Percentiles rank a stretch among this genome's conserved stretches.
phyloP scores from a whole-genome alignment of 2,888 invertebrate genomes.

The Loripinus fragilis region DNA sequence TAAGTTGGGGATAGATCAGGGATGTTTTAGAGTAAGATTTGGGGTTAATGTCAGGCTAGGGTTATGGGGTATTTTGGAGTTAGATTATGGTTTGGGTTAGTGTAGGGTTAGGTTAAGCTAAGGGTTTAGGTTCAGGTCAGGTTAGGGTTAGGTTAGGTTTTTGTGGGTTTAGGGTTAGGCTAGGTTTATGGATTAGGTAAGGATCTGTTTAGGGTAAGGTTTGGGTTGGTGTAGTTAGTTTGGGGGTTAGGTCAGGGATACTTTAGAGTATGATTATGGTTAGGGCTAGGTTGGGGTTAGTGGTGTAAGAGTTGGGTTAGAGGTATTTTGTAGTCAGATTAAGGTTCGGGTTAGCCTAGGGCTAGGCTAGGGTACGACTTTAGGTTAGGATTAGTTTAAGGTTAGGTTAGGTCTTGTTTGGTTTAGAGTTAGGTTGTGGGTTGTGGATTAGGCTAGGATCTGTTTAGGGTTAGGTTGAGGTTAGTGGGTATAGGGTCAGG shows the following conservation, averaged over 20 bases:
- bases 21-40: slow-evolving; percentile 38
- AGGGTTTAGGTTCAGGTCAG: slow-evolving; percentile 62
- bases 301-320: slow-evolving; percentile 24
- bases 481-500: slow-evolving; percentile 46
- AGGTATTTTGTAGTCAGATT: slow-evolving; percentile 19
- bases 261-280: slow-evolving; percentile 33
- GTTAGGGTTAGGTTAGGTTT: slow-evolving; percentile 65
- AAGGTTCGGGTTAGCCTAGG: slow-evolving; percentile 23
- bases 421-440: slow-evolving; percentile 31
- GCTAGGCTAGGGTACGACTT: slow-evolving; percentile 21
- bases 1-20: too few relatives aligned
- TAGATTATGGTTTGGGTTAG: slow-evolving; percentile 67
- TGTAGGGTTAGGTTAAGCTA: slow-evolving; percentile 67
- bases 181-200: slow-evolving; percentile 54
- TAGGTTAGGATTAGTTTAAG: slow-evolving; percentile 24
- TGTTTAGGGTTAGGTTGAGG: slow-evolving; percentile 28
- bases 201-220: slow-evolving; percentile 23
- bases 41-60: slow-evolving; percentile 48
- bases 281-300: slow-evolving; percentile 29
- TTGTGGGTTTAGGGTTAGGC: slow-evolving; percentile 68
- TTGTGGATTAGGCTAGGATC: slow-evolving; percentile 28
- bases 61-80: slow-evolving; percentile 57
- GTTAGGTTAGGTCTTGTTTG: slow-evolving; percentile 22
- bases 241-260: slow-evolving; percentile 30
- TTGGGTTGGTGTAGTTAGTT: slow-evolving; percentile 29